phyloP scores from a whole-genome alignment of 2,888 invertebrate species.

The Chironomus riparius region DNA sequence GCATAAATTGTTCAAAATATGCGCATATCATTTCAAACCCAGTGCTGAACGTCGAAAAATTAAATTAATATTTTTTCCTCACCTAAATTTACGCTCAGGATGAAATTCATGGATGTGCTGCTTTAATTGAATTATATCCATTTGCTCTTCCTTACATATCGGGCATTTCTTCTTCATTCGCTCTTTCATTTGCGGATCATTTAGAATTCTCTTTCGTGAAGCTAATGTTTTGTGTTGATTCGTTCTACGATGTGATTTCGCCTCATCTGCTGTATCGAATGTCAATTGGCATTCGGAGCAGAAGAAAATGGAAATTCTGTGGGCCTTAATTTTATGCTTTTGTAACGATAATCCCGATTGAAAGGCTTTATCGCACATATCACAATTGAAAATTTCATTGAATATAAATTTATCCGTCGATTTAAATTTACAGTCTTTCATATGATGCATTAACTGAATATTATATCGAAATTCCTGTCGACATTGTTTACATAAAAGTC shows the following conservation, averaged over 20 bases:
- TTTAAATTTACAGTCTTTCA: constrained; percentile 45
- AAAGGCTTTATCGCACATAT: constrained; percentile 50
- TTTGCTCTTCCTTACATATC: constrained; percentile 49
- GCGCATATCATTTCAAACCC: not conserved
- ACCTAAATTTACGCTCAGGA: constrained; percentile 56
- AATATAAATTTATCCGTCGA: constrained; percentile 28
- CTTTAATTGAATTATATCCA: constrained; percentile 50
- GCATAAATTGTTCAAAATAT: not conserved
- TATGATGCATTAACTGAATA: constrained; percentile 58
- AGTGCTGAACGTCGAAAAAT: too few species aligned
- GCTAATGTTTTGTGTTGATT: constrained; percentile 54
- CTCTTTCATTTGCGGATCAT: constrained; percentile 37
- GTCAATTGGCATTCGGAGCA: constrained; percentile 59
- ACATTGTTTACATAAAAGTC: constrained; percentile 59
- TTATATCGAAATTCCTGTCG: constrained; percentile 62
- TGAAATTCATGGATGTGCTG: constrained; percentile 53
- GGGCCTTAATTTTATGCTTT: constrained; percentile 54
- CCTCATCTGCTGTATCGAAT: constrained; percentile 52
- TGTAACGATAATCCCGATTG: constrained; percentile 57
- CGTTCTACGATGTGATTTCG: constrained; percentile 56
- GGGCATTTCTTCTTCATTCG: constrained; percentile 49
- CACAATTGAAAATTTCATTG: constrained; percentile 46
- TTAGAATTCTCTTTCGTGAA: constrained; percentile 42
- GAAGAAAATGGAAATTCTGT: constrained; percentile 51
- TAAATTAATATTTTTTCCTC: constrained; percentile 31